These are phyloP conservation scores for Propsilocerus akamusi DNA, from an alignment of 1,140 invertebrate genomes.

Conservation along the genomic window DNA sequence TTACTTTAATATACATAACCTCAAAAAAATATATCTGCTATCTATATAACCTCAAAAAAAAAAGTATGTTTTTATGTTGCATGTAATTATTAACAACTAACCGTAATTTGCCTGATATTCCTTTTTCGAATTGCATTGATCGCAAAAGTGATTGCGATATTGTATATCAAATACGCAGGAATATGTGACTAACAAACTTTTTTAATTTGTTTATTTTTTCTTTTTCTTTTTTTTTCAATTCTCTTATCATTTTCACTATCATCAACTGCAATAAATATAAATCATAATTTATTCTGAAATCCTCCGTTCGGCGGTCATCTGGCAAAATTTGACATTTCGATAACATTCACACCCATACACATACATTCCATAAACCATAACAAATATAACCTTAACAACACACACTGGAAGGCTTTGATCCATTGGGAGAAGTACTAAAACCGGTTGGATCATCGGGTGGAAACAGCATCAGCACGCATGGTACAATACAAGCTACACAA, in stretches of 20 bases:
- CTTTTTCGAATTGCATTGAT: too few relatives aligned
- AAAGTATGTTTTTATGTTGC: too few relatives aligned
- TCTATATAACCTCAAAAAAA: too few relatives aligned
- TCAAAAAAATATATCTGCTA: too few relatives aligned
- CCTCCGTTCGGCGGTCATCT: background rate
- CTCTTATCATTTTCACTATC: too few relatives aligned
- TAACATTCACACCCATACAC: background rate
- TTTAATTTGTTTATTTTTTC: background rate
- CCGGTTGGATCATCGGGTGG: slow-evolving; percentile 26
- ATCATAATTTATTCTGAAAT: background rate
- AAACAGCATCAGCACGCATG: slow-evolving; percentile 22
- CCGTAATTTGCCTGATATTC: too few relatives aligned
- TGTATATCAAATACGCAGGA: background rate
- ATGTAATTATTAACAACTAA: too few relatives aligned
- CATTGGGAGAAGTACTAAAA: slow-evolving; percentile 48
- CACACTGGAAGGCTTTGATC: slow-evolving; percentile 48
- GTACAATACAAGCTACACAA: slow-evolving; percentile 18
- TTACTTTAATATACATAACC: too few relatives aligned
- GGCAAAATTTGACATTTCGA: background rate
- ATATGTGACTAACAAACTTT: background rate
- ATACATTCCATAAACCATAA: background rate
- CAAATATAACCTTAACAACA: slow-evolving; percentile 9
- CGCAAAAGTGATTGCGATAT: too few relatives aligned
- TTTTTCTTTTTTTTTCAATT: background rate
- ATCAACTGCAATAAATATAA: too few relatives aligned